Percentiles rank a stretch among this genome's conserved stretches.
phyloP scores from a whole-genome alignment of 2,888 invertebrate genomes.

The Clepsis dumicolana region DNA sequence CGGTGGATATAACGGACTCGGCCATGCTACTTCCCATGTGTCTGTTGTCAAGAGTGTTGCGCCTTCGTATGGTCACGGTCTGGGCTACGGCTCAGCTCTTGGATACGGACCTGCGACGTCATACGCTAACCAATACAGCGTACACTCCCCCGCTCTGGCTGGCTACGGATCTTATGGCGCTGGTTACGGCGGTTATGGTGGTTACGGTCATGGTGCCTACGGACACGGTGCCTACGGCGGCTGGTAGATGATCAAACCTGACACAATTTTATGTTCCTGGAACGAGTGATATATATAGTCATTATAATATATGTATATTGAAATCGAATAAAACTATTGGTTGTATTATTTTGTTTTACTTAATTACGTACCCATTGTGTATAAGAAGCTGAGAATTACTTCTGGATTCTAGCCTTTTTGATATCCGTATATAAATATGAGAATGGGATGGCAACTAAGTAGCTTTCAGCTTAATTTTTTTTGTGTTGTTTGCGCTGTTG shows the following conservation, averaged over 20 bases:
- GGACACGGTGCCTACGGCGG: constrained; percentile 46
- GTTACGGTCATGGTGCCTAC: constrained; percentile 27
- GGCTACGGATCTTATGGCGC: constrained; percentile 35
- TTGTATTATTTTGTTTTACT: constrained; percentile 4
- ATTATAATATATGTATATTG: constrained; percentile 18
- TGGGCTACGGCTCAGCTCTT: constrained; percentile 34
- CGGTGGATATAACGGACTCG: constrained; percentile 46
- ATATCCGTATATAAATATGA: not conserved
- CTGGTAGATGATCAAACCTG: constrained; percentile 27
- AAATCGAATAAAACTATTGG: constrained; percentile 22
- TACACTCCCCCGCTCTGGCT: constrained; percentile 44
- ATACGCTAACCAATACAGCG: constrained; percentile 40
- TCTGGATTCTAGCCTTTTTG: not conserved
- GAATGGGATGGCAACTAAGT: too few relatives aligned
- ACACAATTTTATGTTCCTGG: not conserved
- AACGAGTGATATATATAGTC: constrained; percentile 21
- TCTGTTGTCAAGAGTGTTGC: constrained; percentile 54
- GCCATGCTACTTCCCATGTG: constrained; percentile 55
- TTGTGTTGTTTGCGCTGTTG: too few relatives aligned
- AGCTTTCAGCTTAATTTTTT: too few relatives aligned
- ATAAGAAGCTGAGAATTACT: not conserved
- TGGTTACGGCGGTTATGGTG: constrained; percentile 38
- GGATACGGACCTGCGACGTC: constrained; percentile 37
- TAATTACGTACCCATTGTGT: not conserved
- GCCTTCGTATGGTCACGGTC: constrained; percentile 47